phyloP scores from a whole-genome alignment of 2,888 invertebrate genomes.

The Laothoe populi region DNA sequence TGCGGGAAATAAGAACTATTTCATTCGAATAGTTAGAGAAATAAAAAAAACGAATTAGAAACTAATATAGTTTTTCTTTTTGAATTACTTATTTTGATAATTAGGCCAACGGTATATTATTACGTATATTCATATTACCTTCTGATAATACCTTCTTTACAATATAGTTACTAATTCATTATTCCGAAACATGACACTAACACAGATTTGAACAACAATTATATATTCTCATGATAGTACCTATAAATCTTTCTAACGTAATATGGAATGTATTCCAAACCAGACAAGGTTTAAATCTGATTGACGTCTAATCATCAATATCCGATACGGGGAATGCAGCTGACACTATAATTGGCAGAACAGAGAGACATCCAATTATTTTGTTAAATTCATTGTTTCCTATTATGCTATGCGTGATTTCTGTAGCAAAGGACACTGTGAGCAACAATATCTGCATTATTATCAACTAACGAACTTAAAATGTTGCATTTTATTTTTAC shows the following conservation, averaged over 20 bases:
- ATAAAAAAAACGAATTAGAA: too few relatives aligned
- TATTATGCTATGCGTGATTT: conserved; percentile 27
- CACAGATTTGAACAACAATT: conserved; percentile 38
- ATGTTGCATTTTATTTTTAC: neutral
- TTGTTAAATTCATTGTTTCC: conserved; percentile 32
- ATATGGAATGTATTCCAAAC: conserved; percentile 35
- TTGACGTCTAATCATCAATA: conserved; percentile 40
- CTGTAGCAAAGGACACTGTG: conserved; percentile 1
- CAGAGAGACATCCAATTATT: conserved; percentile 47
- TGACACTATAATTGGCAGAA: conserved; percentile 49
- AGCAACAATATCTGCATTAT: conserved; percentile 6
- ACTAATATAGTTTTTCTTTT: too few relatives aligned
- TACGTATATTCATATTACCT: too few relatives aligned
- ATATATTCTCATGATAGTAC: conserved; percentile 33
- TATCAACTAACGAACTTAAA: conserved; percentile 8
- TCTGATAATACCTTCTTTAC: neutral
- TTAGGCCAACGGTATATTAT: too few relatives aligned
- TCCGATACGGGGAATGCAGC: conserved; percentile 40
- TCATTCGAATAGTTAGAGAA: too few relatives aligned
- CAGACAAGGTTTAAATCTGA: conserved; percentile 44
- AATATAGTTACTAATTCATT: neutral
- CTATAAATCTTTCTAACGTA: conserved; percentile 28
- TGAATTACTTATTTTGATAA: too few relatives aligned
- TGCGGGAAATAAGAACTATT: too few relatives aligned
- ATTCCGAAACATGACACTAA: conserved; percentile 37